phyloP scores from a whole-genome alignment of 2,888 invertebrate species.

The Villa cingulata region DNA sequence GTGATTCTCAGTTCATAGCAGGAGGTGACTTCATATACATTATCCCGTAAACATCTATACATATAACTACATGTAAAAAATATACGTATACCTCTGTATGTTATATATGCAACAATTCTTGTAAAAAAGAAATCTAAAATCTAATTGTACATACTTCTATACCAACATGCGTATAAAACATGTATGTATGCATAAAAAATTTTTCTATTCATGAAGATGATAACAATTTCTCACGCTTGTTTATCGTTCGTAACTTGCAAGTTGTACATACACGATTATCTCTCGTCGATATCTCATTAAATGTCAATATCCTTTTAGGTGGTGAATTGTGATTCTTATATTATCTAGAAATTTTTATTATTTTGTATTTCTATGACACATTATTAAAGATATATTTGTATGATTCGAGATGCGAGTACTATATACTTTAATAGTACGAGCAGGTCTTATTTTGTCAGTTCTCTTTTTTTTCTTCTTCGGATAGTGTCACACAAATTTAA shows the following conservation, averaged over 20 bases:
- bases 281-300: constrained; percentile 13
- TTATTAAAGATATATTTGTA: too few relatives aligned
- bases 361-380: not conserved
- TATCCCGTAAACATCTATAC: too few relatives aligned
- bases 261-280: constrained; percentile 7
- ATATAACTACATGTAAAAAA: not conserved
- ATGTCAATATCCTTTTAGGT: constrained; percentile 13
- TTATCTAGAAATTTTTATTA: too few relatives aligned
- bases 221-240: constrained; percentile 9
- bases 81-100: too few relatives aligned
- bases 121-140: too few relatives aligned
- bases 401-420: too few relatives aligned
- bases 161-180: not conserved
- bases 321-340: constrained; percentile 8
- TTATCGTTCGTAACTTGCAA: constrained; percentile 3
- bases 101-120: too few relatives aligned
- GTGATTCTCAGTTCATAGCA: constrained; percentile 11
- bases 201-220: constrained; percentile 4
- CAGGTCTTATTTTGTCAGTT: too few relatives aligned
- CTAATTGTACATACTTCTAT: too few relatives aligned
- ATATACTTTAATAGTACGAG: too few relatives aligned
- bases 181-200: not conserved
- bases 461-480: not conserved
- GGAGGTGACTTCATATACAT: constrained; percentile 9
- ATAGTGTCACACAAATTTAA: not conserved